These are phyloP conservation scores for Cyprinella venusta DNA, from an alignment of 2,797 vertebrate species.

Conservation along the genomic window DNA sequence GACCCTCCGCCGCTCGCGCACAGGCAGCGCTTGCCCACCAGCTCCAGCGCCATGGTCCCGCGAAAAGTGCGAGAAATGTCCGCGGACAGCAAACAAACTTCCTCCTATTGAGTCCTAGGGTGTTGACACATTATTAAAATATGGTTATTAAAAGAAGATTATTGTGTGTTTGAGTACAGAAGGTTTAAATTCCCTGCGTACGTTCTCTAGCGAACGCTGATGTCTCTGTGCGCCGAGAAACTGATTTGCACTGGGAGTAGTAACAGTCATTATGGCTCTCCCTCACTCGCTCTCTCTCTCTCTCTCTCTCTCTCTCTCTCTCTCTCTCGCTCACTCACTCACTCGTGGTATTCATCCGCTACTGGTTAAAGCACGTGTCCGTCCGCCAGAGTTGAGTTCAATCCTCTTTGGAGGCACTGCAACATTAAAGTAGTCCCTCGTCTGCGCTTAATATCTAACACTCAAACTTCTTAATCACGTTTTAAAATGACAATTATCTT, in stretches of 20 bases:
- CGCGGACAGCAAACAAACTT: constrained; percentile 54
- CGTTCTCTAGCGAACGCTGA: constrained; percentile 71
- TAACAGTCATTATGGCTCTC: constrained; percentile 57
- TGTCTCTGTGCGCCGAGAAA: constrained; percentile 69
- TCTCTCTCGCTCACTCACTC: constrained; percentile 21
- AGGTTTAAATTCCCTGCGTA: constrained; percentile 77
- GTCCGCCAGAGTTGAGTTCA: constrained; percentile 66
- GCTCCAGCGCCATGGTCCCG: constrained; percentile 88
- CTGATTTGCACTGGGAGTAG: constrained; percentile 65
- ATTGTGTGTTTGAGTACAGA: constrained; percentile 64
- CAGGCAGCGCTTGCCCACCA: constrained; percentile 95
- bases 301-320: constrained; percentile 30
- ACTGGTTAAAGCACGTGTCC: constrained; percentile 55
- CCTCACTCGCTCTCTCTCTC: constrained; percentile 1
- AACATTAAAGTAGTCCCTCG: constrained; percentile 47
- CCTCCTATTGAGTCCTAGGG: constrained; percentile 72
- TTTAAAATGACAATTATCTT: neutral
- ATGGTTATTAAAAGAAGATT: constrained; percentile 29
- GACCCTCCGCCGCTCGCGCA: constrained; percentile 84
- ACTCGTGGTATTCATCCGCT: constrained; percentile 67
- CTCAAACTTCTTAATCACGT: neutral
- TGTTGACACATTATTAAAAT: constrained; percentile 73
- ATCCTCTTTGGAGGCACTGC: constrained; percentile 47
- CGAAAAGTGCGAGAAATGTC: constrained; percentile 51
- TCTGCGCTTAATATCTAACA: neutral